Percentiles rank a stretch among this genome's conserved stretches.
Evolutionary conservation across 2,113 vertebrate species (phyloP).

Genomic region (Rhinopomastus cyanomelas): DNA sequence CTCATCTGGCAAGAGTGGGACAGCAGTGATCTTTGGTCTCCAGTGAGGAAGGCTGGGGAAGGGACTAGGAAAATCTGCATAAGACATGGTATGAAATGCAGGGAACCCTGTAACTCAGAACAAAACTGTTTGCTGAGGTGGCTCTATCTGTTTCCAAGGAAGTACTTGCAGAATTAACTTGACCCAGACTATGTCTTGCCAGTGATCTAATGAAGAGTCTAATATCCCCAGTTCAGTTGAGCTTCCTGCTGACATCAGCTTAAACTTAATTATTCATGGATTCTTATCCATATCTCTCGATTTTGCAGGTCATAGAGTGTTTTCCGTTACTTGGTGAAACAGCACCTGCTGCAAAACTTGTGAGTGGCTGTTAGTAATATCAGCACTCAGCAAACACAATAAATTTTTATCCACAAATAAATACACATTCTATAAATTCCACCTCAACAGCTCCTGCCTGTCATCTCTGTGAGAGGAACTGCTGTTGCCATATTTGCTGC

Average conservation of each 20-base stretch:
- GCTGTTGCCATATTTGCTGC: background rate
- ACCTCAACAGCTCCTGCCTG: background rate
- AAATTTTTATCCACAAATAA: background rate
- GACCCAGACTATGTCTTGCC: constrained; percentile 5
- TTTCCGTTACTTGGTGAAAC: background rate
- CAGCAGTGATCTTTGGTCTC: background rate
- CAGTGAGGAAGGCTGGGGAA: background rate
- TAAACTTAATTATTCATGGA: constrained; percentile 52
- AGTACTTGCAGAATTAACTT: constrained; percentile 11
- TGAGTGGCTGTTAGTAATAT: background rate
- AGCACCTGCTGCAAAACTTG: background rate
- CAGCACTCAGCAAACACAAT: background rate
- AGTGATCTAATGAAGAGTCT: background rate
- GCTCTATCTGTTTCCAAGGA: background rate
- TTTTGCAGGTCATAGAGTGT: background rate
- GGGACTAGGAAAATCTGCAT: background rate
- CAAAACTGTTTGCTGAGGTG: background rate
- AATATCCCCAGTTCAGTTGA: background rate
- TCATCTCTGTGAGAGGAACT: background rate
- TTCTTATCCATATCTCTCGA: constrained; percentile 22
- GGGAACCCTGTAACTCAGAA: background rate
- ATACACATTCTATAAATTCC: background rate
- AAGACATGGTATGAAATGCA: background rate
- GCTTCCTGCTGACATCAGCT: constrained; percentile 40
- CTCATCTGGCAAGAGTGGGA: background rate